These are phyloP conservation scores for Echeneis naucrates DNA, from an alignment of 2,797 vertebrate genomes.

Conservation along the genomic window DNA sequence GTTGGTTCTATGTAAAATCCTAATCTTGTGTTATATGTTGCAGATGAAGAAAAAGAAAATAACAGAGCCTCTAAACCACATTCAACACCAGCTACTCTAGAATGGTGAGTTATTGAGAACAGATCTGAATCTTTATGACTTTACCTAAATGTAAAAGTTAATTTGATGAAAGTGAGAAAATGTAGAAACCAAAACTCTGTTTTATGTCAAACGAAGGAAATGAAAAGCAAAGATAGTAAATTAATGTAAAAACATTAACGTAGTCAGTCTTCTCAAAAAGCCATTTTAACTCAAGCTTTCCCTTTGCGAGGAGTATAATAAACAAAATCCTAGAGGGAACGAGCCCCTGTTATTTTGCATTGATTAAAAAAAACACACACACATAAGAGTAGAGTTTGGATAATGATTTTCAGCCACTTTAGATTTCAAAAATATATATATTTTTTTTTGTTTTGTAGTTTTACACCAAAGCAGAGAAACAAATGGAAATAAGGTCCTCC, in stretches of 20 bases:
- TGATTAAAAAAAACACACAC: neutral
- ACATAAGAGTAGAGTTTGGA: neutral
- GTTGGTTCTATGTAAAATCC: neutral
- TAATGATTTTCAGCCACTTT: neutral
- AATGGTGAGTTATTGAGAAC: slow-evolving; percentile 88
- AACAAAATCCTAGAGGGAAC: neutral
- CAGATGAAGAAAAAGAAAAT: slow-evolving; percentile 99
- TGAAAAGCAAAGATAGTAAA: neutral
- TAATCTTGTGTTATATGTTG: slow-evolving; percentile 48
- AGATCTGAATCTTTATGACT: neutral
- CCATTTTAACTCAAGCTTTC: neutral
- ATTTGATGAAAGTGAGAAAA: neutral
- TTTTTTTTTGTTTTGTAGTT: neutral
- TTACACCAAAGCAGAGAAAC: neutral
- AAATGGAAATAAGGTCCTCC: too few species aligned
- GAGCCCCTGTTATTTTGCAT: neutral
- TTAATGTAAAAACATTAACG: neutral
- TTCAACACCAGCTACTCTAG: slow-evolving; percentile 97
- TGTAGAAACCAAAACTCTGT: neutral
- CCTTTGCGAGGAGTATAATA: neutral
- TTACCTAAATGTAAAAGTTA: neutral
- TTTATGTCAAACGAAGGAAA: neutral
- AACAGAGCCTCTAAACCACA: slow-evolving; percentile 98
- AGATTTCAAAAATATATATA: neutral
- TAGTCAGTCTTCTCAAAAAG: neutral